These are phyloP conservation scores for Haemorhous mexicanus DNA, from an alignment of 2,113 vertebrate genomes.

Conservation along the genomic window DNA sequence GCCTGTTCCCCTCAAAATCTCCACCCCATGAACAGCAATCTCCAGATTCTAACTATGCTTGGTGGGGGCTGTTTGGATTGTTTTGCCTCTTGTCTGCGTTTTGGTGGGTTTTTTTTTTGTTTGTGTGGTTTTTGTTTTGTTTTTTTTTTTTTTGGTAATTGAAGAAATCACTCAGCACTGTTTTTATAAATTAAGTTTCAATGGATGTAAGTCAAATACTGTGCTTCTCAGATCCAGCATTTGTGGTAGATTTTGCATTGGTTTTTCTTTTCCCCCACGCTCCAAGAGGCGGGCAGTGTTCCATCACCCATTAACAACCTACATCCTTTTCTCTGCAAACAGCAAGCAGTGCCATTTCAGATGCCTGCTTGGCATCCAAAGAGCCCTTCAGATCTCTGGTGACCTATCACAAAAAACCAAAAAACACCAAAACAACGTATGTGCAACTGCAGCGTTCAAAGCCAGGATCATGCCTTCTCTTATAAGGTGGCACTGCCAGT, in stretches of 20 bases:
- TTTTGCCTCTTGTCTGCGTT: background rate
- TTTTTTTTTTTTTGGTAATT: background rate
- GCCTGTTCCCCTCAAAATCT: background rate
- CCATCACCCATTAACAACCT: background rate
- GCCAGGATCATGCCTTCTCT: background rate
- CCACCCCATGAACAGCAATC: background rate
- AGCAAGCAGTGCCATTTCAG: background rate
- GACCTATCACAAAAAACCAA: background rate
- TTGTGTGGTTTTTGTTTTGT: background rate
- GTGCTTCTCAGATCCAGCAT: background rate
- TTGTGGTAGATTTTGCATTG: background rate
- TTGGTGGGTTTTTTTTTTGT: background rate
- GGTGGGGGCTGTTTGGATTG: accelerated
- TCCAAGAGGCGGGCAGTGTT: background rate
- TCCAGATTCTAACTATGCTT: background rate
- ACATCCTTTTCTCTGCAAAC: background rate
- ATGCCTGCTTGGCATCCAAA: background rate
- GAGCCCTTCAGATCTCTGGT: background rate
- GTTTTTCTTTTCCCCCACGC: background rate
- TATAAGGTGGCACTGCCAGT: background rate
- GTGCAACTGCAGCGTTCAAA: background rate
- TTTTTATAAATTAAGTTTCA: background rate
- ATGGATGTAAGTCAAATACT: background rate
- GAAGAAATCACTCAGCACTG: background rate
- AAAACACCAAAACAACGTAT: background rate